Evolutionary conservation across 2,888 invertebrate genomes (phyloP).

Genomic region (Oscheius myriophilus): DNA sequence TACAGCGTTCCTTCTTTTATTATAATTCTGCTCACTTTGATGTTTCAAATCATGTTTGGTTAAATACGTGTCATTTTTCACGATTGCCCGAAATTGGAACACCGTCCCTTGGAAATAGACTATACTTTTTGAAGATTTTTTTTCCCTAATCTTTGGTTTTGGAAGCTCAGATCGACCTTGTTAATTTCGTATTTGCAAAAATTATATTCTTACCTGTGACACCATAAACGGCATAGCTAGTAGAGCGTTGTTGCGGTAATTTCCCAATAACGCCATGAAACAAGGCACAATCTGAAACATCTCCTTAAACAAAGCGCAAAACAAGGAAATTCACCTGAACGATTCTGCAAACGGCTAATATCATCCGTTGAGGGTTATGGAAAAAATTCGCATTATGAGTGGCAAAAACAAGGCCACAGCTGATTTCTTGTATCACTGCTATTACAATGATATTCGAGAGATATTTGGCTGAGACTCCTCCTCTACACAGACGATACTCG

Average conservation of each 20-base stretch:
- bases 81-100: neutral
- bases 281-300: slow-evolving; percentile 23
- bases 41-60: too few relatives aligned
- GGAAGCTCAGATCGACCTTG: too few relatives aligned
- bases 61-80: too few relatives aligned
- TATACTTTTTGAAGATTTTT: neutral
- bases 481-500: slow-evolving; percentile 29
- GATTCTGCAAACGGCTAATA: slow-evolving; percentile 17
- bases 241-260: slow-evolving; percentile 22
- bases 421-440: slow-evolving; percentile 30
- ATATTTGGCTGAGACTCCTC: slow-evolving; percentile 24
- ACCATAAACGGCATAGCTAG: slow-evolving; percentile 29
- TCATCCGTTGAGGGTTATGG: slow-evolving; percentile 12
- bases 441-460: slow-evolving; percentile 30
- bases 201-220: slow-evolving; percentile 17
- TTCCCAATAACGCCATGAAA: slow-evolving; percentile 25
- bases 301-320: neutral
- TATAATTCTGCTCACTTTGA: too few relatives aligned
- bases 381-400: slow-evolving; percentile 17
- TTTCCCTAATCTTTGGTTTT: too few relatives aligned
- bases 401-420: slow-evolving; percentile 26
- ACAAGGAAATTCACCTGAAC: slow-evolving; percentile 5
- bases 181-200: too few relatives aligned
- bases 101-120: neutral
- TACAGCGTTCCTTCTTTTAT: too few relatives aligned